A percentile compares a stretch with the other conserved stretches of the same genome.
Conservation (phyloP, 2,888 invertebrate species). For the Dascillus cervinus region DNA sequence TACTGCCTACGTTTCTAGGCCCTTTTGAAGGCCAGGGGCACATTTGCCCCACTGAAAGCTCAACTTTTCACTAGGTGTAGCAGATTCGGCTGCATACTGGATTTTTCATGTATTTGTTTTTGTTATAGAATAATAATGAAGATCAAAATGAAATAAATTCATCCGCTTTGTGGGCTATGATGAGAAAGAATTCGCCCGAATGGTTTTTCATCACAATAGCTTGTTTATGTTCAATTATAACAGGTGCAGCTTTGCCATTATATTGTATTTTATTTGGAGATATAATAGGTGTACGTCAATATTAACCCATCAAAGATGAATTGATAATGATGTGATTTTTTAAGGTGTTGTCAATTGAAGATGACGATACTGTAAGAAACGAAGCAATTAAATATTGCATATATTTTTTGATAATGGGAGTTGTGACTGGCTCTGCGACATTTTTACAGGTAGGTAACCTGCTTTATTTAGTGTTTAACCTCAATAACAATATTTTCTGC, state of each 20-base stretch:
- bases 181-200: constrained; percentile 58
- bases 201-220: constrained; percentile 59
- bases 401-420: constrained; percentile 60
- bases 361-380: constrained; percentile 45
- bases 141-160: not conserved
- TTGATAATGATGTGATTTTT: constrained; percentile 8
- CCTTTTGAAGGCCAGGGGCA: too few species aligned
- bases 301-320: not conserved
- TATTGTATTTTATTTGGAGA: constrained; percentile 66
- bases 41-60: too few species aligned
- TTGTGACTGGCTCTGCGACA: constrained; percentile 55
- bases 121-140: too few species aligned
- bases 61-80: too few species aligned
- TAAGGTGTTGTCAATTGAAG: constrained; percentile 45
- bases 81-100: too few species aligned
- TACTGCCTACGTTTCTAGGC: too few species aligned
- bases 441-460: constrained; percentile 59
- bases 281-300: constrained; percentile 52
- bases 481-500: too few species aligned
- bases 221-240: constrained; percentile 52
- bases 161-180: constrained; percentile 36
- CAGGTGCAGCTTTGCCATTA: constrained; percentile 65
- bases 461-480: too few species aligned
- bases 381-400: constrained; percentile 55
- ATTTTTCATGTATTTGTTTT: too few species aligned